These are phyloP conservation scores for Alethe diademata DNA, from an alignment of 2,113 vertebrate genomes.

Conservation along the genomic window DNA sequence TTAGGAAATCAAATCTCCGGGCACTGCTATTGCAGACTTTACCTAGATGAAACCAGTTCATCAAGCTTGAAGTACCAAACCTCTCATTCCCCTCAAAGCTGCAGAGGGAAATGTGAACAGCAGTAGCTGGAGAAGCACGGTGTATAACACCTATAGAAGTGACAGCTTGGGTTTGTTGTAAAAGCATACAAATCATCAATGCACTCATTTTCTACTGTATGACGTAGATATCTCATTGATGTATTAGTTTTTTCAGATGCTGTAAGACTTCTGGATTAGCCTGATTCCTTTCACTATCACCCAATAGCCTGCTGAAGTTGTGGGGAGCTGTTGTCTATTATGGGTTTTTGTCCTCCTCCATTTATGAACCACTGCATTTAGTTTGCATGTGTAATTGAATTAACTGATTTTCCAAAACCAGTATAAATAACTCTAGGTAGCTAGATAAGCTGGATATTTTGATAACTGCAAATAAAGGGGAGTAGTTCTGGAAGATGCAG, in stretches of 20 bases:
- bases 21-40: background rate
- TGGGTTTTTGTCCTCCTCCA: background rate
- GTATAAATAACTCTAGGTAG: background rate
- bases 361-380: background rate
- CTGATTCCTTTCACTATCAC: background rate
- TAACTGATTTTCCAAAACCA: background rate
- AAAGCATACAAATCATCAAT: background rate
- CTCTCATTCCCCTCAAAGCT: background rate
- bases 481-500: background rate
- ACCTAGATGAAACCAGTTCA: background rate
- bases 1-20: background rate
- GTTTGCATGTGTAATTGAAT: background rate
- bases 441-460: background rate
- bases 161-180: background rate
- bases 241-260: background rate
- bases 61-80: background rate
- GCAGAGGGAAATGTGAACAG: background rate
- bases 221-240: background rate
- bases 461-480: background rate
- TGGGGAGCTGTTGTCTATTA: background rate
- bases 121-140: background rate
- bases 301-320: background rate
- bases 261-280: background rate
- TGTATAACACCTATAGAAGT: rapidly evolving
- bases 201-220: background rate